Conservation (phyloP, 1,140 invertebrate genomes). For the Magallana ariakensis region DNA sequence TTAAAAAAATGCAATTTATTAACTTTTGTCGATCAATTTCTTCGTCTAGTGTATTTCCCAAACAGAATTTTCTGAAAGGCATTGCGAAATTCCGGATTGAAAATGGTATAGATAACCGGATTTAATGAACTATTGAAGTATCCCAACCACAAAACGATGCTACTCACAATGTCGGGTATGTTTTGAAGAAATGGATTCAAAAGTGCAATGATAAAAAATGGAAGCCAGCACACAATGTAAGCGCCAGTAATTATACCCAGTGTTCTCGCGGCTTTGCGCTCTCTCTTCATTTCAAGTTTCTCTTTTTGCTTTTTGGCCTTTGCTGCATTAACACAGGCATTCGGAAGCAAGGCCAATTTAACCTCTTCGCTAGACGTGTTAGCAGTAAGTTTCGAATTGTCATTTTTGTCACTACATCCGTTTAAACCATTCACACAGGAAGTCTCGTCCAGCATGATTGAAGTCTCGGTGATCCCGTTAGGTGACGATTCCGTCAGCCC, state of each 20-base stretch:
- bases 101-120: constrained; percentile 80
- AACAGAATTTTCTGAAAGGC: constrained; percentile 78
- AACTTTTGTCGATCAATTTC: not conserved
- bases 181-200: constrained; percentile 70
- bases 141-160: constrained; percentile 79
- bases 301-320: constrained; percentile 68
- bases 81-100: constrained; percentile 78
- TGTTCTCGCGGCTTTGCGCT: constrained; percentile 80
- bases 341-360: constrained; percentile 64
- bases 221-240: constrained; percentile 79
- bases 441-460: constrained; percentile 50
- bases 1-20: too few relatives aligned
- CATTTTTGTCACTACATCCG: constrained; percentile 61
- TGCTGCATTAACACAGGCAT: constrained; percentile 44
- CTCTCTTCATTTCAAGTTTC: constrained; percentile 80
- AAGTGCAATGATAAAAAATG: constrained; percentile 78
- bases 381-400: constrained; percentile 57
- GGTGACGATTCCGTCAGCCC: constrained; percentile 48
- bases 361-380: constrained; percentile 63
- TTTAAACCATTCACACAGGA: constrained; percentile 53
- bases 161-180: constrained; percentile 76
- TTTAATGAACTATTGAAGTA: constrained; percentile 79
- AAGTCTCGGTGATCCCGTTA: constrained; percentile 53
- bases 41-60: constrained; percentile 72
- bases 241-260: constrained; percentile 80